Percentiles rank a stretch among this genome's conserved stretches.
phyloP scores from a whole-genome alignment of 2,888 invertebrate species.

The Pantelozetes paolii region DNA sequence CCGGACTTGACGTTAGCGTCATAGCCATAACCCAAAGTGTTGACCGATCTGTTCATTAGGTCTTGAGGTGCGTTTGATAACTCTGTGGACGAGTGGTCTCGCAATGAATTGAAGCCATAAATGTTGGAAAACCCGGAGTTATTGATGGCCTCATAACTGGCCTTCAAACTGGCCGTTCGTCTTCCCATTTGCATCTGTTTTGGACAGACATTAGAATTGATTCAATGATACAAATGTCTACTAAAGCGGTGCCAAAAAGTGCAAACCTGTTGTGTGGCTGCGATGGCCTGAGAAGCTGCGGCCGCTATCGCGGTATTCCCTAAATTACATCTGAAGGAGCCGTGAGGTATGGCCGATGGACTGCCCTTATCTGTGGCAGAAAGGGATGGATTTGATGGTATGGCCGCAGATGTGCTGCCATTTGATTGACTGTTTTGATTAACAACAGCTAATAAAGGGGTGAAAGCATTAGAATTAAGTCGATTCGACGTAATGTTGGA shows the following conservation, averaged over 20 bases:
- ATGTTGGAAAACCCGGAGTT: conserved; percentile 45
- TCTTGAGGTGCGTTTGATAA: neutral
- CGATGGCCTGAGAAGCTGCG: conserved; percentile 92
- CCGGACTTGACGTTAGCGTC: neutral
- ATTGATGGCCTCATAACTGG: conserved; percentile 81
- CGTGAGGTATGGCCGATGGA: neutral
- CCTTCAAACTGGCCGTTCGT: conserved; percentile 86
- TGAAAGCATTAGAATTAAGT: neutral
- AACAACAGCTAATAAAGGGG: neutral
- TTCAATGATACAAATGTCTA: neutral
- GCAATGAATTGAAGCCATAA: conserved; percentile 36
- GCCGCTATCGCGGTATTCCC: conserved; percentile 73
- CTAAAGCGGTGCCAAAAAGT: neutral
- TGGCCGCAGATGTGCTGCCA: neutral
- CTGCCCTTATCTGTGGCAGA: neutral
- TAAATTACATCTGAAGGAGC: conserved; percentile 7
- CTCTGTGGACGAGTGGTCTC: conserved; percentile 7
- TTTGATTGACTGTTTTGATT: neutral
- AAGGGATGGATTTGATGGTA: neutral
- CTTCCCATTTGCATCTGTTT: conserved; percentile 83
- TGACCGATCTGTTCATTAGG: neutral
- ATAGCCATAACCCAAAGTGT: neutral
- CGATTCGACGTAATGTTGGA: neutral
- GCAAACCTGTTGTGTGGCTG: conserved; percentile 79
- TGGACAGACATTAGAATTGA: conserved; percentile 47